Conservation (phyloP, 2,113 vertebrate species). For the Callocephalon fimbriatum region DNA sequence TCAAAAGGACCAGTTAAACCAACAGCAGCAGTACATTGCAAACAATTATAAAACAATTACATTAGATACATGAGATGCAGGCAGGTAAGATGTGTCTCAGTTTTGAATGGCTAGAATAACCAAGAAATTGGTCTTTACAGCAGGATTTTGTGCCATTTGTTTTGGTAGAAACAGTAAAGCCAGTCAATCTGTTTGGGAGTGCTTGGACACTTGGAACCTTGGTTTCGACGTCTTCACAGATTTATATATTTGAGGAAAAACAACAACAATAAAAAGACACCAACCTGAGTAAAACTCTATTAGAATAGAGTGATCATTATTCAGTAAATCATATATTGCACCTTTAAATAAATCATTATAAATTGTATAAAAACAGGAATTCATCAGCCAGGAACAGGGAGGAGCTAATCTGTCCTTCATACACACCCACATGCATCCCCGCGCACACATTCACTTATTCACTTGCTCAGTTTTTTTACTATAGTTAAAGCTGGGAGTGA, state of each 20-base stretch:
- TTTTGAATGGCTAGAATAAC: slow-evolving; percentile 62
- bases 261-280: slow-evolving; percentile 73
- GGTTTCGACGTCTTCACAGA: slow-evolving; percentile 73
- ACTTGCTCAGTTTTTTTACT: slow-evolving; percentile 38
- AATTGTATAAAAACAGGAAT: slow-evolving; percentile 65
- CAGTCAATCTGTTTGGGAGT: slow-evolving; percentile 58
- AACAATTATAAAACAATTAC: slow-evolving; percentile 70
- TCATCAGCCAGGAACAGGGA: slow-evolving; percentile 8
- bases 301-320: slow-evolving; percentile 78
- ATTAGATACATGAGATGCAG: slow-evolving; percentile 75
- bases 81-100: slow-evolving; percentile 66
- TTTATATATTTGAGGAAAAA: slow-evolving; percentile 31
- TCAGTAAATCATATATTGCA: slow-evolving; percentile 84
- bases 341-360: slow-evolving; percentile 82
- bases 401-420: slow-evolving; percentile 32
- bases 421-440: neutral
- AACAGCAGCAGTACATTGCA: slow-evolving; percentile 80
- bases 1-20: slow-evolving; percentile 68
- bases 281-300: slow-evolving; percentile 84
- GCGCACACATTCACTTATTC: neutral
- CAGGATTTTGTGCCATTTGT: slow-evolving; percentile 61
- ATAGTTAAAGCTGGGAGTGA: slow-evolving; percentile 61
- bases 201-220: slow-evolving; percentile 59
- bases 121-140: slow-evolving; percentile 64
- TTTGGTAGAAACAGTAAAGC: slow-evolving; percentile 72